phyloP scores from a whole-genome alignment of 2,113 vertebrate genomes.

The Grantiella picta region DNA sequence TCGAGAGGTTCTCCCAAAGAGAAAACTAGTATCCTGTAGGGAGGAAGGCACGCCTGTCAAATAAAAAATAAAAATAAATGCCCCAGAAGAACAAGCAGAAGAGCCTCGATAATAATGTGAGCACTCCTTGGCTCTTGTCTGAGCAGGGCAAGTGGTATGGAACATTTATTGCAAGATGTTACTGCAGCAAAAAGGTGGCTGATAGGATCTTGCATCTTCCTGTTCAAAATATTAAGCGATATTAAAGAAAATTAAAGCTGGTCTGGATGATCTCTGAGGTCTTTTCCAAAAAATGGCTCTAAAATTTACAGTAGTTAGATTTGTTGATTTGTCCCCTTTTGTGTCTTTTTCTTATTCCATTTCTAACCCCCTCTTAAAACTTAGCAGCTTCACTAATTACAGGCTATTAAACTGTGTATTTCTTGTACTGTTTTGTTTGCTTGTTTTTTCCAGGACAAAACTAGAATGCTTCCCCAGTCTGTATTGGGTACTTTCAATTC shows the following conservation, averaged over 20 bases:
- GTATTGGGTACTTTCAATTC: background rate
- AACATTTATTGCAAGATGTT: background rate
- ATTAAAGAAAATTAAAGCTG: background rate
- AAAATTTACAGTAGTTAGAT: background rate
- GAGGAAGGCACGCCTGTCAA: background rate
- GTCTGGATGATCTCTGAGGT: background rate
- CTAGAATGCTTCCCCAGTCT: background rate
- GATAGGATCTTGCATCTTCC: background rate
- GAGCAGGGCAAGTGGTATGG: background rate
- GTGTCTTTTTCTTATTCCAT: background rate
- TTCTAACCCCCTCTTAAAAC: background rate
- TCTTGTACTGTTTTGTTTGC: background rate
- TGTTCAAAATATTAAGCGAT: background rate
- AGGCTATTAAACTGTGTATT: background rate
- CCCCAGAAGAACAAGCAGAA: background rate
- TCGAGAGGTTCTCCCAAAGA: background rate
- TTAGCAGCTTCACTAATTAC: background rate
- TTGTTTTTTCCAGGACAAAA: background rate
- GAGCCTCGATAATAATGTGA: background rate
- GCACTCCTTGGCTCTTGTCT: background rate
- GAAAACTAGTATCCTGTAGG: background rate
- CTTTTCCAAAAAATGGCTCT: background rate
- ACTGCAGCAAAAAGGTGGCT: background rate
- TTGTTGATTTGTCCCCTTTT: background rate
- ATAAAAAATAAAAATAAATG: background rate